Base-by-base conservation (phyloP, 2,888 invertebrate species). In the Dryobotodes eremita region DNA sequence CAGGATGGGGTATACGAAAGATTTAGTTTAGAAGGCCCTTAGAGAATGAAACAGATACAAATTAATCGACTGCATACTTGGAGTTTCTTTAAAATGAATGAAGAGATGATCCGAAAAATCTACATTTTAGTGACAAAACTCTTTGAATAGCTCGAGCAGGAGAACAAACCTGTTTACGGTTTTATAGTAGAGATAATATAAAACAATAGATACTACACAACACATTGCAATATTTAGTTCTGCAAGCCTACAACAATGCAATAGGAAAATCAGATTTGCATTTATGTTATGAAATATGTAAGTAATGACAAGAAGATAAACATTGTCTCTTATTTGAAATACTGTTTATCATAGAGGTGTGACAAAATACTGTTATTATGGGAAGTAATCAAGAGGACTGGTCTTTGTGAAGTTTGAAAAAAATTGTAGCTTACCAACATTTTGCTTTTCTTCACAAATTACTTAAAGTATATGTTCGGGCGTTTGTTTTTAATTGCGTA, bases 251-350 rank as follows among this genome's bases (percentile, higher is more conserved):
- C 77, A 88, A 88, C 88, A 86, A 88, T 86, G 81, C 79, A 69
- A 83, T 74, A 89, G 82, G 88, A 83, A 89, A 89, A 89, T 88
- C 89, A 55, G 89, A 89, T 88, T 88, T 88, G 88, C 81, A 81
- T 81, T 77, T 23, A 57, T 64, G 80, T 89, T 85, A 79, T 26
- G 82, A 84, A 89, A 88, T 82, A 75, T 64, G 70, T 80, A 65
- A 70, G 55, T 79, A 76, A 77, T 65, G 77, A 77, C 79, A 73
- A 75, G 36, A 64, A 70, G 71, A 76, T 73, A 85, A 87, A 84
- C 76, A 66, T 65, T 65, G 71, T 75, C 31, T 75, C 76, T 75
- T 72, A 69, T 69, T 75, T 80, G 48, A 62, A 75, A 75, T 73
- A 70, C 20, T 31, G 72, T 77, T 78, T 69, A 57, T 68, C 23